Base-by-base conservation (phyloP, 2,113 vertebrate species). In the Pangasianodon hypophthalmus region DNA sequence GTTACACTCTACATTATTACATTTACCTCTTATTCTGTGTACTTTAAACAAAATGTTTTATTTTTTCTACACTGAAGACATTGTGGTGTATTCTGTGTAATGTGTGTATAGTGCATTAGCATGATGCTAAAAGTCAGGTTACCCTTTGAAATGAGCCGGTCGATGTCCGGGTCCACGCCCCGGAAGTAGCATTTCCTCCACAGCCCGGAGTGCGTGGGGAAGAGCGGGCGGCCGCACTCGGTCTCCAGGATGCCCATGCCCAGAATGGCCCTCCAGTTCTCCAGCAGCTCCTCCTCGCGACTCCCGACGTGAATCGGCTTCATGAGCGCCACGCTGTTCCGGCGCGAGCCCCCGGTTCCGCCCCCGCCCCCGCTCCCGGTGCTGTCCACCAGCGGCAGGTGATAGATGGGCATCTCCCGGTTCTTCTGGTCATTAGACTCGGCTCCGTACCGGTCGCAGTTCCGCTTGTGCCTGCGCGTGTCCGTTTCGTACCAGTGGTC, bases 401-500 rank as follows among this genome's bases (percentile, higher is more conserved):
- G 97, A 85, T 97, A 97, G 93, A 98, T 97, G 64, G 97, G 97
- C 97, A 98, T 97, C 88, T 97, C 96, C 24, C 97, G 95, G 94
- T 96, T 97, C 94, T 97, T 97, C 94, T 96, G 97, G 92, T 97
- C 97, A 89, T 96, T 96, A 67, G 96, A 96, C 75, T 97, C 97
- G 87, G 95, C 94, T 52, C 95, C 95, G 60, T 93, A 89, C 29
- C 93, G 95, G 94, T 97, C 97, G 93, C 97, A 98, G 95, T 97
- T 96, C 88, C 95, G 94, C 94, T 97, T 97, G 96, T 98, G 97
- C 46, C 94, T 91, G 93, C 96, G 95, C 69, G 97, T 97, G 94
- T 97, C 96, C 24, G 97, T 97, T 94, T 97, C 96, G 94, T 97
- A 97, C 97, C 97, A 97, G 96, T 96, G 97, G 92, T 97, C 97